Evolutionary conservation across 2,113 vertebrate genomes (phyloP).

Genomic region (Erythrocercus mccallii): DNA sequence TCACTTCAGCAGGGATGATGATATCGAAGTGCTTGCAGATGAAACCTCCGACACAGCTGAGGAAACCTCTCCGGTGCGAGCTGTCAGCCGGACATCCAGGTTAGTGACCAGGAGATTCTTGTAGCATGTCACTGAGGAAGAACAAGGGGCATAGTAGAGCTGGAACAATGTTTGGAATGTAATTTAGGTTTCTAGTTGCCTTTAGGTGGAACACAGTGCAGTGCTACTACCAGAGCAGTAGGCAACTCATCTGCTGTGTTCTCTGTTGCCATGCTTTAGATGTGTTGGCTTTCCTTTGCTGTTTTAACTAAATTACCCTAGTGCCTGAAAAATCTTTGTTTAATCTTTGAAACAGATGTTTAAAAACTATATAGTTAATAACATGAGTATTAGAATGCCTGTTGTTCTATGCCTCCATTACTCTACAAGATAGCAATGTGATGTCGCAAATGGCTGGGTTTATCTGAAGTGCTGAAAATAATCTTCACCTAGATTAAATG

Average conservation of each 20-base stretch:
- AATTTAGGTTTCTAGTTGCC: not conserved
- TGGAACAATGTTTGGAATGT: not conserved
- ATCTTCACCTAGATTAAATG: not conserved
- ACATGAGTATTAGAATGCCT: not conserved
- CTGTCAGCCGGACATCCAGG: conserved; percentile 78
- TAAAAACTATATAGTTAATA: not conserved
- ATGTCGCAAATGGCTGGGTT: not conserved
- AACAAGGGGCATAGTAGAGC: not conserved
- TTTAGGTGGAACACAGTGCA: not conserved
- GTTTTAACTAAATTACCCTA: not conserved
- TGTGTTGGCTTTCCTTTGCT: not conserved
- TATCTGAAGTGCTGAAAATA: not conserved
- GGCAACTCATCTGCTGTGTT: not conserved
- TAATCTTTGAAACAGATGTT: not conserved
- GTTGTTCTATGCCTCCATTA: not conserved
- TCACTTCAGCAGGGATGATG: conserved; percentile 85
- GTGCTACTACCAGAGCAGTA: not conserved
- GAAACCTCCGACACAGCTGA: conserved; percentile 82
- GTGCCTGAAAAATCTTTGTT: not conserved
- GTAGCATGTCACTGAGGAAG: not conserved
- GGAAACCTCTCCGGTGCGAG: conserved; percentile 79
- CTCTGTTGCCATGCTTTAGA: not conserved
- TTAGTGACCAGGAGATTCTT: conserved; percentile 34
- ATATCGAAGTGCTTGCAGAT: conserved; percentile 92
- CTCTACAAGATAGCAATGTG: not conserved